These are phyloP conservation scores for Premnoplex brunnescens DNA, from an alignment of 2,797 vertebrate genomes.

Conservation along the genomic window DNA sequence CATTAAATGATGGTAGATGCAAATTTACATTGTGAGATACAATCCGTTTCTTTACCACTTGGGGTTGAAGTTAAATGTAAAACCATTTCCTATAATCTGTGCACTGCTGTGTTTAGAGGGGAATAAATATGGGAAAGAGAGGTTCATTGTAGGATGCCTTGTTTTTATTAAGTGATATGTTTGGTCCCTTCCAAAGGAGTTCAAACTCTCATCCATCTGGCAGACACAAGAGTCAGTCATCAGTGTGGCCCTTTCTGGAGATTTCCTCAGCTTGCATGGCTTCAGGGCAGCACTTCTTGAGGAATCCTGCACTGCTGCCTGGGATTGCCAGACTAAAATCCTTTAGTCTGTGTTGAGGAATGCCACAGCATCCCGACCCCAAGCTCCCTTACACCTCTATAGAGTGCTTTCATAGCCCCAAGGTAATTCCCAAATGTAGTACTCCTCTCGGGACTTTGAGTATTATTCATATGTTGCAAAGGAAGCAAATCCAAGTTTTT, in stretches of 20 bases:
- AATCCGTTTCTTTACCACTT: conserved; percentile 32
- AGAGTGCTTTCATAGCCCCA: background rate
- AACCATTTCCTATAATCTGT: conserved; percentile 43
- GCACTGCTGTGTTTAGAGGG: conserved; percentile 49
- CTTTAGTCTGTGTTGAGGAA: background rate
- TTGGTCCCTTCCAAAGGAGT: background rate
- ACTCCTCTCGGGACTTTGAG: background rate
- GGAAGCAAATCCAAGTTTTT: background rate
- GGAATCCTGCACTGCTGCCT: background rate
- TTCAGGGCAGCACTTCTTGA: background rate
- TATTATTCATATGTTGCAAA: background rate
- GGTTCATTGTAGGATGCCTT: conserved; percentile 34
- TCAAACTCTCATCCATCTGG: background rate
- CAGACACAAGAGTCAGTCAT: background rate
- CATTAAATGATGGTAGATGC: conserved; percentile 60
- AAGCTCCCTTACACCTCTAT: background rate
- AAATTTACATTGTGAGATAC: conserved; percentile 41
- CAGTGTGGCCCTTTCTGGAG: background rate
- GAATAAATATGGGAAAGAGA: conserved; percentile 33
- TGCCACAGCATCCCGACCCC: background rate
- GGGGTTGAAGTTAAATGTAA: conserved; percentile 51
- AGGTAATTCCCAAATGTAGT: background rate
- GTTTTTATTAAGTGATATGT: conserved; percentile 43
- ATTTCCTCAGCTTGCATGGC: background rate
- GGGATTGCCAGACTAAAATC: background rate